Base-by-base conservation (phyloP, 2,888 invertebrate species). In the Leucozona laternaria region DNA sequence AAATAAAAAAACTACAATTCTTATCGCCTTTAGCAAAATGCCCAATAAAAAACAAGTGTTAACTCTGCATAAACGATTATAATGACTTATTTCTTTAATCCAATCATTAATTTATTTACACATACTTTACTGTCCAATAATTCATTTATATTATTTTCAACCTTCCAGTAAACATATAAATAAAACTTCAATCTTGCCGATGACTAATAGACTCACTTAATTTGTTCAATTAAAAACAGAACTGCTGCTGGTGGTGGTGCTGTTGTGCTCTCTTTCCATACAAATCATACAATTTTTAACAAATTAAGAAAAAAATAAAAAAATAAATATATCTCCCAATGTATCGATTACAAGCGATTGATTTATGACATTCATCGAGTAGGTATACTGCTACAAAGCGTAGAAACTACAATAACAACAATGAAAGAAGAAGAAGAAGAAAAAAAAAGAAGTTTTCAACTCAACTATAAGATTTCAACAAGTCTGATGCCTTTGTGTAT, bases 131-230 rank as follows among this genome's bases (percentile, higher is more conserved):
- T 15, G 17, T 20, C 50, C 62, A 78, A 25, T 37, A 43, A 86
- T 86, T 79, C 78, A 86, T 86, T 86, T 82, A 86, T 86, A 86
- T 82, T 53, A 50, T 50, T 50, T 78, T 78, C 34, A 81, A 37
- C 15, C n/a, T 73, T 70, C 73, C 68, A 78, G n/a, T n/a, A n/a
- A n/a, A n/a, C n/a, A 77, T 78, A 86, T 78, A n/a, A 15, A 53
- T n/a, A 86, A 78, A 86, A 75, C 75, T 53, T 70, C 73, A 64
- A 53, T 76, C 50, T 7, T 45, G 75, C 2, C 66, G 3, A 48
- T 86, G 82, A 86, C 86, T 86, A 86, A 86, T 86, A 86, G 86
- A 86, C 82, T 79, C 81, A 86, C 82, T 86, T 82, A 82, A 82
- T 82, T 82, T 73, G 82, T 86, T 82, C 86, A 86, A 86, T 82